Conservation (phyloP, 92 coral and sea anemone species). For the Nematostella vectensis region DNA sequence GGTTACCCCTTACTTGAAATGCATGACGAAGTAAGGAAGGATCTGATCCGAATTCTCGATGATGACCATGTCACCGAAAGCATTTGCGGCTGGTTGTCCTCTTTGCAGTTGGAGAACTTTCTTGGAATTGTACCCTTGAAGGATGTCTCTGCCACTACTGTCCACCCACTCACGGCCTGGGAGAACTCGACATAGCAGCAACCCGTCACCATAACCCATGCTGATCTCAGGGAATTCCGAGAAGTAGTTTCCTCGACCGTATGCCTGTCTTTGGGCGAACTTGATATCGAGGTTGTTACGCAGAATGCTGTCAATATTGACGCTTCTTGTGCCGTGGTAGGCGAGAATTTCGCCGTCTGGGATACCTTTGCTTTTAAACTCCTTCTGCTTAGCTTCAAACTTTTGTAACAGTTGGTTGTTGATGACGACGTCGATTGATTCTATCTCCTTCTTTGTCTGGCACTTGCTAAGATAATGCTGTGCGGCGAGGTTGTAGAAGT, state of each 20-base stretch:
- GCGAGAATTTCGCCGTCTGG: constrained; percentile 23
- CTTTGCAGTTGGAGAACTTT: background rate
- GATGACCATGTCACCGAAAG: constrained; percentile 1
- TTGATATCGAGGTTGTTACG: constrained; percentile 7
- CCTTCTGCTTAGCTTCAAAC: constrained; percentile 8
- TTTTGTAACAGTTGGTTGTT: constrained; percentile 12
- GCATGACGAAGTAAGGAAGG: background rate
- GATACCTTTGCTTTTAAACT: constrained; percentile 9
- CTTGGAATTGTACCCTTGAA: background rate
- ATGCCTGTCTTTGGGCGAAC: constrained; percentile 12
- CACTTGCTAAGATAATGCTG: constrained; percentile 3
- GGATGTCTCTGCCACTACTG: background rate
- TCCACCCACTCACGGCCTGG: background rate
- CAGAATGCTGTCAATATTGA: constrained; percentile 13
- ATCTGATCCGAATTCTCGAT: constrained; percentile 3
- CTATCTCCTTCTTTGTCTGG: background rate
- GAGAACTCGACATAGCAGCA: constrained; percentile 1
- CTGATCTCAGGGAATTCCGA: constrained; percentile 11
- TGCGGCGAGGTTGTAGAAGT: constrained; percentile 9
- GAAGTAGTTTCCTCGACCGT: constrained; percentile 26
- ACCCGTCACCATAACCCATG: constrained; percentile 2
- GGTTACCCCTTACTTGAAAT: background rate
- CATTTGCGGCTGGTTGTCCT: background rate
- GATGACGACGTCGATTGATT: constrained; percentile 23
- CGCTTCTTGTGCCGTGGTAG: constrained; percentile 12